Conservation (phyloP, 2,888 invertebrate genomes). For the Aphodius granarius region DNA sequence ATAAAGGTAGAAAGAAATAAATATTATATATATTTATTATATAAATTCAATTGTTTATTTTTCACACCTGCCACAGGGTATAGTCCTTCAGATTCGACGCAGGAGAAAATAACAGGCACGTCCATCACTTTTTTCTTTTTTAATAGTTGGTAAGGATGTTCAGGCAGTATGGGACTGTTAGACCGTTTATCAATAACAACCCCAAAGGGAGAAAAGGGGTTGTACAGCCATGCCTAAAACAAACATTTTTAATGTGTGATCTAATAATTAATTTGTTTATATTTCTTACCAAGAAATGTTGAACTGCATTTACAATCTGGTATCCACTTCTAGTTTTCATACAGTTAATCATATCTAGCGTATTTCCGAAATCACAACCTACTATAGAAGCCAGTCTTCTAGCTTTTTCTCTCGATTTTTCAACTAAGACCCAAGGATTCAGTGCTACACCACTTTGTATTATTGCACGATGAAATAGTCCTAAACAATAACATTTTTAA, state of each 20-base stretch:
- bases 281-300: slow-evolving; percentile 59
- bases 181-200: slow-evolving; percentile 67
- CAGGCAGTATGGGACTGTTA: slow-evolving; percentile 65
- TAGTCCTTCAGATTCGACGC: slow-evolving; percentile 72
- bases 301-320: slow-evolving; percentile 61
- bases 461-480: slow-evolving; percentile 64
- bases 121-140: slow-evolving; percentile 62
- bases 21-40: not conserved
- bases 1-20: slow-evolving; percentile 1
- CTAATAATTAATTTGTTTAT: slow-evolving; percentile 1
- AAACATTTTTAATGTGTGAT: slow-evolving; percentile 13
- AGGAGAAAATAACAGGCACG: slow-evolving; percentile 70
- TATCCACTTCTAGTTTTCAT: slow-evolving; percentile 63
- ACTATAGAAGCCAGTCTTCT: slow-evolving; percentile 61
- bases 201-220: slow-evolving; percentile 73
- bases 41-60: not conserved
- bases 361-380: slow-evolving; percentile 63
- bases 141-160: slow-evolving; percentile 66
- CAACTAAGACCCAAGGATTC: slow-evolving; percentile 60
- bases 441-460: slow-evolving; percentile 73
- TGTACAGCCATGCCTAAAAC: slow-evolving; percentile 61
- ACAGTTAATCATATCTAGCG: slow-evolving; percentile 64
- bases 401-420: slow-evolving; percentile 63
- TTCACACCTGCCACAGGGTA: slow-evolving; percentile 68
- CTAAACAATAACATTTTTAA: slow-evolving; percentile 44